Percentiles rank a stretch among this genome's conserved stretches.
These are phyloP conservation scores for Phaetusa simplex DNA, from an alignment of 2,113 vertebrate genomes.

Conservation along the genomic window DNA sequence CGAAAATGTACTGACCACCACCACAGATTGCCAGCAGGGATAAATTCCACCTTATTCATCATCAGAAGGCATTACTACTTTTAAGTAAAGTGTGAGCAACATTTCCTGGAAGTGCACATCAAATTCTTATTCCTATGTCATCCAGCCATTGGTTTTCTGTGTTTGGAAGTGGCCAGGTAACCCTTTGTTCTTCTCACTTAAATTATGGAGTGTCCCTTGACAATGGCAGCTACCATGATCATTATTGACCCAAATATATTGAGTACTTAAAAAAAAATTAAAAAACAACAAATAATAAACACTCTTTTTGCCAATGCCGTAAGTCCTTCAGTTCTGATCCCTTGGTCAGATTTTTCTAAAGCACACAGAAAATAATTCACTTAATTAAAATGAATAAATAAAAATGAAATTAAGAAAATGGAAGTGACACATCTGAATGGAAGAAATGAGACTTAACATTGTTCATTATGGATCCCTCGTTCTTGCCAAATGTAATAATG, in stretches of 20 bases:
- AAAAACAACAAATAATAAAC: not conserved
- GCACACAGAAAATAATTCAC: not conserved
- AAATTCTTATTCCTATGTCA: not conserved
- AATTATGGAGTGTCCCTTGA: not conserved
- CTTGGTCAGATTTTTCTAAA: not conserved
- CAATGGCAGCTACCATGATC: not conserved
- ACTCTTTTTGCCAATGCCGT: not conserved
- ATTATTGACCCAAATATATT: not conserved
- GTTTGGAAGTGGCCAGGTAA: not conserved
- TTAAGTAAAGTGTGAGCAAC: not conserved
- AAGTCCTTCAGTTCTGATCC: not conserved
- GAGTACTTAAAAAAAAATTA: not conserved
- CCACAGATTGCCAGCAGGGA: not conserved
- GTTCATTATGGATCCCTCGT: not conserved
- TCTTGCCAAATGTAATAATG: not conserved
- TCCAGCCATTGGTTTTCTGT: not conserved
- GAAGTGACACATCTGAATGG: not conserved
- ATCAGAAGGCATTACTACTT: not conserved
- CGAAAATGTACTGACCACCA: not conserved
- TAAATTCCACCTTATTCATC: not conserved
- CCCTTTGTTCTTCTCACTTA: not conserved
- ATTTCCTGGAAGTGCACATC: constrained; percentile 22
- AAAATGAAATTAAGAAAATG: not conserved
- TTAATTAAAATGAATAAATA: not conserved
- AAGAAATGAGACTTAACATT: not conserved